Conservation (phyloP, 2,113 vertebrate species). For the Stigmatopora nigra region DNA sequence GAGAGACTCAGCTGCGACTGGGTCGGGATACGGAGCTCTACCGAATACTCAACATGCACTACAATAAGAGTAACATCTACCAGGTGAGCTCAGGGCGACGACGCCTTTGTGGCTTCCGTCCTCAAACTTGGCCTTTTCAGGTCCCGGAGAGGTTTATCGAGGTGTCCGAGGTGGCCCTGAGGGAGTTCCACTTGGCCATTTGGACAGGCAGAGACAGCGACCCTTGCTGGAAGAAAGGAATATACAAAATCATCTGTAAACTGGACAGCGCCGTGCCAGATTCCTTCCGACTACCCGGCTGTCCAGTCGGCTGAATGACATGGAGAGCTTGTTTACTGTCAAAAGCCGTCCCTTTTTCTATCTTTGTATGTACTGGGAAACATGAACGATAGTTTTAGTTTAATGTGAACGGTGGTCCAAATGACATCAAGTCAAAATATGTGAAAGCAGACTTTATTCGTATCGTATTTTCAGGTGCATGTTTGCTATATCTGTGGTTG, state of each 20-base stretch:
- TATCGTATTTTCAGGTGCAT: conserved; percentile 46
- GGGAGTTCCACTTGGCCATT: conserved; percentile 98
- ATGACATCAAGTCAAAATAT: neutral
- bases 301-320: conserved; percentile 77
- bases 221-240: conserved; percentile 99
- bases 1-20: conserved; percentile 60
- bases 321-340: neutral
- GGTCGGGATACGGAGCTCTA: conserved; percentile 72
- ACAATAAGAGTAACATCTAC: conserved; percentile 77
- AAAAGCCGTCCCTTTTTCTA: neutral
- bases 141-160: conserved; percentile 98
- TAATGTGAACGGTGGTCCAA: neutral
- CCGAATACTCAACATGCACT: conserved; percentile 76
- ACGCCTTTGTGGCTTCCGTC: no score
- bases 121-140: conserved; percentile 55
- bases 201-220: conserved; percentile 96
- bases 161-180: conserved; percentile 93
- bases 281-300: conserved; percentile 95
- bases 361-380: neutral
- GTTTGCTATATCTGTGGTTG: conserved; percentile 34
- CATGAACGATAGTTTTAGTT: neutral
- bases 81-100: conserved; percentile 69
- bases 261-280: conserved; percentile 96
- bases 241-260: conserved; percentile 99
- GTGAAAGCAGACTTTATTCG: conserved; percentile 8